A percentile compares a stretch with the other conserved stretches of the same genome.
These are phyloP conservation scores for Eptesicus fuscus DNA, from an alignment of 2,113 vertebrate genomes.

Conservation along the genomic window DNA sequence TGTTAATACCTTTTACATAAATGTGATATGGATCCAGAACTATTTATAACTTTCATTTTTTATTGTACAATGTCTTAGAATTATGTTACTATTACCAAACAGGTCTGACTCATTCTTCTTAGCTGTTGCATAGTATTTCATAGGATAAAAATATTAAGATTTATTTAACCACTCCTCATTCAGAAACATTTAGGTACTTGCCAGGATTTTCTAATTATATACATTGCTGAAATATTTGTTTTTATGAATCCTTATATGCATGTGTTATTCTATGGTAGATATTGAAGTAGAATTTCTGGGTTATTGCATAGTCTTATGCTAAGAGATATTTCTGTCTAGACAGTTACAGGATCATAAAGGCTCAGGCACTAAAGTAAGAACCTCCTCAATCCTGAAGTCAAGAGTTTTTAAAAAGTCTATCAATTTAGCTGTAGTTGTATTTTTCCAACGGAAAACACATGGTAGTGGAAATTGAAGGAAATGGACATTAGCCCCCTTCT, in stretches of 20 bases:
- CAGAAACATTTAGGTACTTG: background rate
- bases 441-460: background rate
- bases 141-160: constrained; percentile 17
- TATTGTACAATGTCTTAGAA: background rate
- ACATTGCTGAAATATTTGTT: background rate
- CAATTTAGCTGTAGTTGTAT: background rate
- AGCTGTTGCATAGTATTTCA: background rate
- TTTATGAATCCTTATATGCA: background rate
- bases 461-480: background rate
- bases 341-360: background rate
- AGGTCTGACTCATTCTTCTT: background rate
- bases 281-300: background rate
- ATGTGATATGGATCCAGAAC: background rate
- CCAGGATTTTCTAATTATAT: background rate
- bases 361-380: background rate
- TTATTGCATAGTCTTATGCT: background rate
- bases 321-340: background rate
- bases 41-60: background rate
- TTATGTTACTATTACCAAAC: background rate
- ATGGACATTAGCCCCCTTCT: background rate
- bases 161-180: background rate
- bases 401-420: background rate
- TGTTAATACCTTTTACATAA: background rate
- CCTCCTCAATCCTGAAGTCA: background rate
- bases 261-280: background rate